phyloP scores from a whole-genome alignment of 2,113 vertebrate genomes.

The Aldabrachelys gigantea region DNA sequence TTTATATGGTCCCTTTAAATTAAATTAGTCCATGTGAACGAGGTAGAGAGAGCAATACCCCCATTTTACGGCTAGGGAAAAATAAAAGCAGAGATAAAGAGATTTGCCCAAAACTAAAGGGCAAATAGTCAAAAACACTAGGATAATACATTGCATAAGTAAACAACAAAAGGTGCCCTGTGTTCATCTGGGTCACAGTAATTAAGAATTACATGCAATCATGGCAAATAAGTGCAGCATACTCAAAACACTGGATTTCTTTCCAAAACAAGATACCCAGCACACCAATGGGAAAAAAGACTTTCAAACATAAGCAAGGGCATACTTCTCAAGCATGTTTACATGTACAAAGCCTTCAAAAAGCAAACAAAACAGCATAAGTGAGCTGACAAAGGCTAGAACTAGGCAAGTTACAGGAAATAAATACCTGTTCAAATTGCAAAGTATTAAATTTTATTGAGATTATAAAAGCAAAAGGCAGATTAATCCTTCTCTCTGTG shows the following conservation, averaged over 20 bases:
- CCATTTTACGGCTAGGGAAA: not conserved
- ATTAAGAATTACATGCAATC: not conserved
- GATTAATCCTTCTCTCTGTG: not conserved
- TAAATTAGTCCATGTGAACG: not conserved
- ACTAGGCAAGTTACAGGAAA: not conserved
- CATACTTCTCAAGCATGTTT: not conserved
- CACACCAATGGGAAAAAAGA: not conserved
- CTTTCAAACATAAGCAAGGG: not conserved
- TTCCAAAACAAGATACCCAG: not conserved
- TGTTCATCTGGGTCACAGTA: not conserved
- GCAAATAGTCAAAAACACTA: not conserved
- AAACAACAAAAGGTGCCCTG: not conserved
- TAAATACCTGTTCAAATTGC: not conserved
- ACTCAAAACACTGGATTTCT: not conserved
- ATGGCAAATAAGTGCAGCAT: not conserved
- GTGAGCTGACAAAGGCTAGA: not conserved
- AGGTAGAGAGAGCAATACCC: not conserved
- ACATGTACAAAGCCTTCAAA: not conserved
- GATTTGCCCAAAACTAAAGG: not conserved
- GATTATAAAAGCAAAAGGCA: not conserved
- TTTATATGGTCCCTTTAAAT: not conserved
- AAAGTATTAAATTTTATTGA: not conserved
- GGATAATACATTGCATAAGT: rapidly evolving
- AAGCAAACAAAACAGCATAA: not conserved
- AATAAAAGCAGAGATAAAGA: not conserved